Evolutionary conservation across 2,113 vertebrate genomes (phyloP).

Genomic region (Oncorhynchus gorbuscha): DNA sequence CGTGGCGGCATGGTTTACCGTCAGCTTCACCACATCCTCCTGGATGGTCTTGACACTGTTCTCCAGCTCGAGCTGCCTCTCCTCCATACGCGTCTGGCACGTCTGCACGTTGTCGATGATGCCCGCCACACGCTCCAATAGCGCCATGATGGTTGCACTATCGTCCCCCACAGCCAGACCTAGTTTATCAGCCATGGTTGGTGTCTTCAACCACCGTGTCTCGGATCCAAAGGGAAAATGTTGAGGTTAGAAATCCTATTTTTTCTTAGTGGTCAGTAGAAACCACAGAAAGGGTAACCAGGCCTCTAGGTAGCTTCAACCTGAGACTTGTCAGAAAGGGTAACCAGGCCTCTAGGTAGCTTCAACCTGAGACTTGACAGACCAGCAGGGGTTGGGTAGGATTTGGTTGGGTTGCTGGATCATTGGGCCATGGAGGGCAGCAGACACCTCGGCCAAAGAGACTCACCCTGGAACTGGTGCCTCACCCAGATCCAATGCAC

Average conservation of each 20-base stretch:
- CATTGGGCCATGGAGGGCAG: constrained; percentile 6
- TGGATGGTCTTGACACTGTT: constrained; percentile 87
- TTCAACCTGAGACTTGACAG: neutral
- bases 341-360: neutral
- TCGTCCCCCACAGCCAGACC: constrained; percentile 80
- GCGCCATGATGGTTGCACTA: constrained; percentile 83
- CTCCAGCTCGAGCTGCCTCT: constrained; percentile 89
- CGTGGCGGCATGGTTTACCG: constrained; percentile 83
- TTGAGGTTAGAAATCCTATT: neutral
- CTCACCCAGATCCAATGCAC: constrained; percentile 29
- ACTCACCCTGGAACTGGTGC: constrained; percentile 27
- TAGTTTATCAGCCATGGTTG: constrained; percentile 74
- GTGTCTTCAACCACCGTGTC: constrained; percentile 28
- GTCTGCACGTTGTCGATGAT: constrained; percentile 90
- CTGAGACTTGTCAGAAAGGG: neutral
- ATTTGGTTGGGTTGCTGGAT: neutral
- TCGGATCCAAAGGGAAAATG: neutral
- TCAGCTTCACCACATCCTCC: constrained; percentile 86
- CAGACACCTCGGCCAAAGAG: constrained; percentile 1
- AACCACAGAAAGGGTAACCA: neutral
- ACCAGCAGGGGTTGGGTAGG: neutral
- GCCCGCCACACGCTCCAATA: constrained; percentile 92
- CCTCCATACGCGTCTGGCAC: constrained; percentile 93
- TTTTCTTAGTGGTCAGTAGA: neutral
- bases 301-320: neutral